Percentiles rank a stretch among this genome's conserved stretches.
These are phyloP conservation scores for Dermatemys mawii DNA, from an alignment of 2,113 vertebrate genomes.

Conservation along the genomic window DNA sequence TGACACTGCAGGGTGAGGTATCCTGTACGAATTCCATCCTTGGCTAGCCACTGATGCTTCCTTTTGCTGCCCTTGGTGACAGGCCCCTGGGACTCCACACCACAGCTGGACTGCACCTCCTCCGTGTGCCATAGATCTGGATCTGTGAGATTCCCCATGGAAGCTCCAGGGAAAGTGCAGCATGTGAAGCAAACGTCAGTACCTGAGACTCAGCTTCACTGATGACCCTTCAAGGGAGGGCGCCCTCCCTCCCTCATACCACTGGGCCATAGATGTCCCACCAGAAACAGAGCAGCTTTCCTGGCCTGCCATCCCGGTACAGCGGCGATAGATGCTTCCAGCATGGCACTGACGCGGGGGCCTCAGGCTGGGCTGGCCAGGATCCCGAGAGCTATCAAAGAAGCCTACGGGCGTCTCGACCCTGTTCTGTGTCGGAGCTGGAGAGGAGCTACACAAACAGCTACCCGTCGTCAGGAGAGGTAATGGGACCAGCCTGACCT, in stretches of 20 bases:
- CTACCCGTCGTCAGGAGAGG: not conserved
- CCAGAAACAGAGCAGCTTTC: not conserved
- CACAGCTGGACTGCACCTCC: not conserved
- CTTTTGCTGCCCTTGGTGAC: not conserved
- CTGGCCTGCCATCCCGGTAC: not conserved
- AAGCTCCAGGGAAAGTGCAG: not conserved
- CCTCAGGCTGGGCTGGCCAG: not conserved
- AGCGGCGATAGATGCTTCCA: not conserved
- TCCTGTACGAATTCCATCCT: not conserved
- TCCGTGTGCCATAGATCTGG: not conserved
- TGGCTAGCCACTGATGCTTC: not conserved
- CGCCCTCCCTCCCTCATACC: not conserved
- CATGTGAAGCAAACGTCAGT: no score
- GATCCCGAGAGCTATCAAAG: not conserved
- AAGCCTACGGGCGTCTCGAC: not conserved
- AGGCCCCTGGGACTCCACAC: not conserved
- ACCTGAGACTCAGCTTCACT: not conserved
- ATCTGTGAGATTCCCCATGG: not conserved
- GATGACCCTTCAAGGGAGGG: not conserved
- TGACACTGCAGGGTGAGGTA: not conserved
- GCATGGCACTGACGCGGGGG: not conserved
- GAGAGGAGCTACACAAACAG: not conserved
- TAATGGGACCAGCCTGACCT: not conserved
- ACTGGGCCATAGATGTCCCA: conserved; percentile 13
- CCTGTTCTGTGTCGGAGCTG: not conserved